Conservation (phyloP, 1,140 invertebrate genomes). For the Caerostris darwini region DNA sequence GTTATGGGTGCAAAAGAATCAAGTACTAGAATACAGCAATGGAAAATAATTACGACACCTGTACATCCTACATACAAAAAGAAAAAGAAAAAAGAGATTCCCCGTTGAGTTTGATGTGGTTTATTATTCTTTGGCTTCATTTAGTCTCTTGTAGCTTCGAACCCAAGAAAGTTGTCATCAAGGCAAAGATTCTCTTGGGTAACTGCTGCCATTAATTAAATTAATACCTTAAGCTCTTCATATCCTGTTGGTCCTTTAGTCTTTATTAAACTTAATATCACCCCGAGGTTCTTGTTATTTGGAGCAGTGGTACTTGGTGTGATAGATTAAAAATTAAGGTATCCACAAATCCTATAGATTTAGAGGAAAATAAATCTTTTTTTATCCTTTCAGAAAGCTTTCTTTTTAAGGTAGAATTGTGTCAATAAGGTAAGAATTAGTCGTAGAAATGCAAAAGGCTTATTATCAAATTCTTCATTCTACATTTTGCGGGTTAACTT, state of each 20-base stretch:
- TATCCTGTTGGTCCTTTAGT: neutral
- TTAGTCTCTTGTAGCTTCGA: neutral
- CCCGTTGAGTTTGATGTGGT: neutral
- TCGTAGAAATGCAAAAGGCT: no score
- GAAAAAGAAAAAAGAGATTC: neutral
- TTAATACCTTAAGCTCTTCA: neutral
- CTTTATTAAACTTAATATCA: slow-evolving; percentile 38
- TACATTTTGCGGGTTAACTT: no score
- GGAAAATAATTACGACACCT: slow-evolving; percentile 27
- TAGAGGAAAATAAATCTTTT: neutral
- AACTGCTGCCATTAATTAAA: neutral
- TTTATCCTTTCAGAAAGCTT: neutral
- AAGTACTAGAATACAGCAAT: neutral
- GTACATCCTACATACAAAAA: neutral
- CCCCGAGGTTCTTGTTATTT: neutral
- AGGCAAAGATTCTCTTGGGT: slow-evolving; percentile 8
- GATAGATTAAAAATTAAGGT: neutral
- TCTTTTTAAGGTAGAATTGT: neutral
- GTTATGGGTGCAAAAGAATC: neutral
- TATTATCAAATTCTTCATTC: no score
- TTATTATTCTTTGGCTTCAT: neutral
- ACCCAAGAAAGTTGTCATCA: neutral
- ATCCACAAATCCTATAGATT: no score
- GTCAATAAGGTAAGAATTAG: neutral
- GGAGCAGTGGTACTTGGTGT: neutral